A percentile compares a stretch with the other conserved stretches of the same genome.
Evolutionary conservation across 1,140 invertebrate genomes (phyloP).

Genomic region (Procambarus virginalis): DNA sequence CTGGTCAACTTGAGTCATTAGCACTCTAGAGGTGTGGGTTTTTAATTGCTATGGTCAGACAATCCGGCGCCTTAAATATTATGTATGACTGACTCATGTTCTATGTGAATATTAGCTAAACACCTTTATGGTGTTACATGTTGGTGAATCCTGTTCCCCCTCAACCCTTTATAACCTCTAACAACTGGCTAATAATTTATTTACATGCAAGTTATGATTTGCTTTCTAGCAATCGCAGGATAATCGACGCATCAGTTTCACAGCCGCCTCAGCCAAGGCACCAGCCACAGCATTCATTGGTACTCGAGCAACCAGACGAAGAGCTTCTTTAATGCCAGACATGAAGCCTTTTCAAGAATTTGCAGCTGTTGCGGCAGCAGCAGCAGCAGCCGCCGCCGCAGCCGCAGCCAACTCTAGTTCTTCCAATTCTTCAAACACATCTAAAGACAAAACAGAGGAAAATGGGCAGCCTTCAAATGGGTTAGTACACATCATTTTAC

Average conservation of each 20-base stretch:
- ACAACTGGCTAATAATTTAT: too few relatives aligned
- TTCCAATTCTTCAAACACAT: background rate
- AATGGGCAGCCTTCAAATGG: background rate
- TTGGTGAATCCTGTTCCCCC: too few relatives aligned
- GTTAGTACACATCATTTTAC: background rate
- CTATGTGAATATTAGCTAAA: too few relatives aligned
- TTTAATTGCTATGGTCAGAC: too few relatives aligned
- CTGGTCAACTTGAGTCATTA: too few relatives aligned
- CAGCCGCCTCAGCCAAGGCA: too few relatives aligned
- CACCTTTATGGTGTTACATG: too few relatives aligned
- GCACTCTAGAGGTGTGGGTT: too few relatives aligned
- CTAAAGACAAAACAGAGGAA: conserved; percentile 1
- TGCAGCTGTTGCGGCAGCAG: background rate
- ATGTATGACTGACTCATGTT: too few relatives aligned
- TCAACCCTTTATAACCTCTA: too few relatives aligned
- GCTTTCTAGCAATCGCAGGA: background rate
- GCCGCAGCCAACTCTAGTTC: background rate
- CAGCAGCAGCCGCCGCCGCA: background rate
- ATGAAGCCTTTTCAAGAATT: conserved; percentile 26
- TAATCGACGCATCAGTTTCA: conserved; percentile 2
- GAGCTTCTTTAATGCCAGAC: conserved; percentile 29
- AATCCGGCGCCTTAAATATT: too few relatives aligned
- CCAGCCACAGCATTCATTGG: background rate
- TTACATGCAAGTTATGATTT: background rate
- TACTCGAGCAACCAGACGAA: background rate